phyloP scores from a whole-genome alignment of 2,888 invertebrate genomes.

The Blera fallax region DNA sequence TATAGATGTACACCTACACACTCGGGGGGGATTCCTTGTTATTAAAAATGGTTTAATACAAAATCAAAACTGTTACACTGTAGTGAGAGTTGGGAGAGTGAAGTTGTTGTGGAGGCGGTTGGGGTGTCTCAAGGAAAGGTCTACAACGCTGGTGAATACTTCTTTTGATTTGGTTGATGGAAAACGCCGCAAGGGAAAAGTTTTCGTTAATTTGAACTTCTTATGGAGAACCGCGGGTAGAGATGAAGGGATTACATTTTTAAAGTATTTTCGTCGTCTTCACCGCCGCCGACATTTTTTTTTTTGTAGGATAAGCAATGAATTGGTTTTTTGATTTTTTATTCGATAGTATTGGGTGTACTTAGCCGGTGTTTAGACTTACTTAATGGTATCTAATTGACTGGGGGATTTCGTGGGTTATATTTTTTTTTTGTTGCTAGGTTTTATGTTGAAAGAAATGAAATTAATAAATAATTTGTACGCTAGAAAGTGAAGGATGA shows the following conservation, averaged over 20 bases:
- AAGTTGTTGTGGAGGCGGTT: background rate
- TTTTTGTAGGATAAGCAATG: conserved; percentile 21
- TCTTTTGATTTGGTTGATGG: conserved; percentile 64
- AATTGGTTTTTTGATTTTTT: conserved; percentile 49
- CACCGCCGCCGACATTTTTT: background rate
- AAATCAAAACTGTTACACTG: conserved; percentile 65
- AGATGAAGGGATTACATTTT: conserved; percentile 49
- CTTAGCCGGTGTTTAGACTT: conserved; percentile 43
- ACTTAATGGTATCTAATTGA: conserved; percentile 57
- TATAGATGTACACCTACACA: background rate
- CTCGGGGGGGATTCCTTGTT: conserved; percentile 35
- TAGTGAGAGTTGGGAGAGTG: background rate
- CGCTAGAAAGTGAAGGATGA: background rate
- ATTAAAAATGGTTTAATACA: conserved; percentile 69
- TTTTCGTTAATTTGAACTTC: conserved; percentile 65
- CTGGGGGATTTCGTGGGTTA: conserved; percentile 39
- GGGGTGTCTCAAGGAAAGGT: background rate
- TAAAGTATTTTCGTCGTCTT: conserved; percentile 29
- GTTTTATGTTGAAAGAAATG: conserved; percentile 18
- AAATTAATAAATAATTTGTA: conserved; percentile 55
- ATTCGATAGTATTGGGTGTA: conserved; percentile 38
- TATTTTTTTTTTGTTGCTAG: background rate
- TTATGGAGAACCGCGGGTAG: conserved; percentile 14
- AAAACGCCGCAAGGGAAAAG: conserved; percentile 55
- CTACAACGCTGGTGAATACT: conserved; percentile 37